Base-by-base conservation (phyloP, 2,113 vertebrate species). In the Indicator maculatus region DNA sequence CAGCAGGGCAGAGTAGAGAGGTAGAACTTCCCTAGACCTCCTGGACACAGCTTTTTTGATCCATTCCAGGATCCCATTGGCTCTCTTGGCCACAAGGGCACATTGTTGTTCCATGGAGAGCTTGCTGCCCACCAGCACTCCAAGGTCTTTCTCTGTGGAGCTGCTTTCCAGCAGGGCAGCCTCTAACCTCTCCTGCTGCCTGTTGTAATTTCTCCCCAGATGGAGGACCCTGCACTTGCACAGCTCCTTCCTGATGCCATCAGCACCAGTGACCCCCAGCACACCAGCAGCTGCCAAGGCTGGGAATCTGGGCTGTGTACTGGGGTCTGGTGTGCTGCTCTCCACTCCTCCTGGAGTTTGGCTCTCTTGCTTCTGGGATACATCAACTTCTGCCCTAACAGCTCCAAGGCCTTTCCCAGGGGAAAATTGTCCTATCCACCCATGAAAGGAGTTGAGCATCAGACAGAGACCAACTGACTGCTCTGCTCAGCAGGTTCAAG, bases 341-440 rank as follows among this genome's bases (percentile, higher is more conserved):
- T 18, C 41, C 28, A 2, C 31, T 4, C 59, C 2, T 5, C 44
- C 1, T 0, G 2, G 15, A 85, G 26, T 31, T 23, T 16, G 6
- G 9, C 19, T 15, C 6, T 2, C 33, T 12, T 2, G 5, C 23
- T 52, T 39, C 5, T 3, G 20, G 1, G 24, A 39, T 9, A 7
- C 1, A 11, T 14, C 76, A 33, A n/a, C 73, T 10, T 3, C 47
- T 12, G 36, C 30, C 58, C 59, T 7, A 24, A 15, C 0, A 3
- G 24, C 87, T 47, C 17, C 6, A 11, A 11, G 13, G 21, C 33
- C 33, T 23, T 50, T 33, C 39, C 8, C 0, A 0, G 11, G 5
- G 44, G 20, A 15, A 72, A 36, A 24, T 1, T 2, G 5, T 39
- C 63, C 81, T 23, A 6, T 3, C 21, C 2, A 1, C 17, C 80